Evolutionary conservation across 2,888 invertebrate species (phyloP).

Genomic region (Xestoiulus laeticollis): DNA sequence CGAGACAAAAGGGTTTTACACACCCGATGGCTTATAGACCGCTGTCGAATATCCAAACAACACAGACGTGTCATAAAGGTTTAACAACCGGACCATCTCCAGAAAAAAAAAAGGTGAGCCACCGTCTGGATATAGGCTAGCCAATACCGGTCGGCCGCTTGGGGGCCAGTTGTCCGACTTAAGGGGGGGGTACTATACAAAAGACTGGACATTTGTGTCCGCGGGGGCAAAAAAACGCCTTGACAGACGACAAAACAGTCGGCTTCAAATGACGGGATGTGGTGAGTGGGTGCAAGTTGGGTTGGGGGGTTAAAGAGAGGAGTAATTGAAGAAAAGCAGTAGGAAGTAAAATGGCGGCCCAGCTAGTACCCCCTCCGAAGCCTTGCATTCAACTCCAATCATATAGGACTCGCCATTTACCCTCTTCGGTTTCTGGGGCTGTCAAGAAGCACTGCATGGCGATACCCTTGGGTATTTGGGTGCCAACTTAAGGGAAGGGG

Average conservation of each 20-base stretch:
- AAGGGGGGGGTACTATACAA: background rate
- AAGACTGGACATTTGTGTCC: background rate
- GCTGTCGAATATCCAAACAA: background rate
- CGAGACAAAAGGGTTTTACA: background rate
- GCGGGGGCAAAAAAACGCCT: background rate
- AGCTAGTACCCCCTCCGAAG: background rate
- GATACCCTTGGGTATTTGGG: background rate
- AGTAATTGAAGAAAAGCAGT: background rate
- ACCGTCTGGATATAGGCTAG: constrained; percentile 13
- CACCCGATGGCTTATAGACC: background rate
- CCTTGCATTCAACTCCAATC: background rate
- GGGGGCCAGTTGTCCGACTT: background rate
- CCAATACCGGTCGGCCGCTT: background rate
- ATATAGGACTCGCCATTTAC: background rate
- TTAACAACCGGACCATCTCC: background rate
- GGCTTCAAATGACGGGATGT: background rate
- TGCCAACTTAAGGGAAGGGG: background rate
- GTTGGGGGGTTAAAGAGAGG: background rate
- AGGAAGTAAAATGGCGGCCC: too few relatives aligned
- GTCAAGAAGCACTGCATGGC: too few relatives aligned
- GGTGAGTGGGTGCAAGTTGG: background rate
- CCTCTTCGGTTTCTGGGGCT: background rate
- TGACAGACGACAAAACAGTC: background rate
- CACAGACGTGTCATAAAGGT: background rate
- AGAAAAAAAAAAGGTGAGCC: background rate